Conservation (phyloP, 2,888 invertebrate species). For the Sinohyriopsis cumingii region DNA sequence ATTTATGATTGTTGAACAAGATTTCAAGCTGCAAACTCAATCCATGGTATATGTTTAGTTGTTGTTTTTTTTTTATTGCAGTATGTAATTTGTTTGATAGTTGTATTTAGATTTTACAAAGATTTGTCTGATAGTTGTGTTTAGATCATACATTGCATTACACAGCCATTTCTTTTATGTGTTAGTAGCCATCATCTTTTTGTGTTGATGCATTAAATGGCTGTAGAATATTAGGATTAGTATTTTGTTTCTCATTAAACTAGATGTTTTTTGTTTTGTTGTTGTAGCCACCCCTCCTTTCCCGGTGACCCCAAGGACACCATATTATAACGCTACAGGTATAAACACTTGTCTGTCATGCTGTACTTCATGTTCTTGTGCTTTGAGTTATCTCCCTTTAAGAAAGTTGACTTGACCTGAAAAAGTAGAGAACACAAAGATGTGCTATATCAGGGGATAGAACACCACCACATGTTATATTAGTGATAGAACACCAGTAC, state of each 20-base stretch:
- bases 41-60: constrained; percentile 7
- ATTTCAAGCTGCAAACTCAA: background rate
- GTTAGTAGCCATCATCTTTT: background rate
- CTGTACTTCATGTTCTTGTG: constrained; percentile 5
- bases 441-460: too few relatives aligned
- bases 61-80: constrained; percentile 14
- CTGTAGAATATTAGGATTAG: background rate
- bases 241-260: background rate
- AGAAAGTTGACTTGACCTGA: too few relatives aligned
- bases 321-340: constrained; percentile 82
- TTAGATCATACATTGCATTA: background rate
- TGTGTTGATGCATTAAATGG: constrained; percentile 2
- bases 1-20: too few relatives aligned
- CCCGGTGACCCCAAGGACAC: constrained; percentile 92
- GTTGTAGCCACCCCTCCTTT: constrained; percentile 88
- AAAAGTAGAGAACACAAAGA: too few relatives aligned
- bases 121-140: background rate
- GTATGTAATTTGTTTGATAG: constrained; percentile 6
- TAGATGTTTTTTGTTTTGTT: constrained; percentile 18
- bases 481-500: too few relatives aligned
- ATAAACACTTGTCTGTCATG: constrained; percentile 20
- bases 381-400: background rate
- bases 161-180: too few relatives aligned
- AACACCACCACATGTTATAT: too few relatives aligned
- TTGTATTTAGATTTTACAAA: background rate